phyloP scores from a whole-genome alignment of 2,888 invertebrate species.

The Cephus runcator region DNA sequence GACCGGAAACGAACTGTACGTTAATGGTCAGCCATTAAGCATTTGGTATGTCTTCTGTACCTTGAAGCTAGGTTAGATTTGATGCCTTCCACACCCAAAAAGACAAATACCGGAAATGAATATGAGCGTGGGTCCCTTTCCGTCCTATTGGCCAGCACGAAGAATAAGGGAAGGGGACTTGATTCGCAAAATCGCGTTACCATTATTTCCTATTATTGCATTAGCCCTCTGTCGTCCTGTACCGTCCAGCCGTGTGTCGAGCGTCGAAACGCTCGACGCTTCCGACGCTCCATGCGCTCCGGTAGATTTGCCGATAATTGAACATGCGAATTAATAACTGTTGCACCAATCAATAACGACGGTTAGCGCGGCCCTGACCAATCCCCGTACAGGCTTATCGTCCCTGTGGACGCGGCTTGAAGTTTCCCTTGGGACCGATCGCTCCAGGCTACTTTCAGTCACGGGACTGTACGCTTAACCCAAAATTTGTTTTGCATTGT shows the following conservation, averaged over 20 bases:
- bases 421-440: background rate
- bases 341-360: conserved; percentile 60
- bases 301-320: conserved; percentile 54
- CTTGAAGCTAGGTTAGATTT: background rate
- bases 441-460: background rate
- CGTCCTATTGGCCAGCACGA: background rate
- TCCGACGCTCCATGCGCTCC: conserved; percentile 4
- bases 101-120: background rate
- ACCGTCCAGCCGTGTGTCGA: background rate
- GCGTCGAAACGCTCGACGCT: background rate
- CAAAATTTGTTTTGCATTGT: background rate
- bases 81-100: background rate
- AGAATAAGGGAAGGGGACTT: background rate
- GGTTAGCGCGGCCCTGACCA: conserved; percentile 7
- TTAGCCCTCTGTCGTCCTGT: conserved; percentile 25
- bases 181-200: background rate
- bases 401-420: background rate
- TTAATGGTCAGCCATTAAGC: conserved; percentile 15
- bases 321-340: conserved; percentile 63
- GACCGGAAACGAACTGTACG: conserved; percentile 5
- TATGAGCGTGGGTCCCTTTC: background rate
- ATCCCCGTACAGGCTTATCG: conserved; percentile 1
- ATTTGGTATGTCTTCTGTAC: background rate
- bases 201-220: conserved; percentile 42
- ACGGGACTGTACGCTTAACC: background rate